Conservation (phyloP, 2,113 vertebrate species). For the Pardalotus punctatus region DNA sequence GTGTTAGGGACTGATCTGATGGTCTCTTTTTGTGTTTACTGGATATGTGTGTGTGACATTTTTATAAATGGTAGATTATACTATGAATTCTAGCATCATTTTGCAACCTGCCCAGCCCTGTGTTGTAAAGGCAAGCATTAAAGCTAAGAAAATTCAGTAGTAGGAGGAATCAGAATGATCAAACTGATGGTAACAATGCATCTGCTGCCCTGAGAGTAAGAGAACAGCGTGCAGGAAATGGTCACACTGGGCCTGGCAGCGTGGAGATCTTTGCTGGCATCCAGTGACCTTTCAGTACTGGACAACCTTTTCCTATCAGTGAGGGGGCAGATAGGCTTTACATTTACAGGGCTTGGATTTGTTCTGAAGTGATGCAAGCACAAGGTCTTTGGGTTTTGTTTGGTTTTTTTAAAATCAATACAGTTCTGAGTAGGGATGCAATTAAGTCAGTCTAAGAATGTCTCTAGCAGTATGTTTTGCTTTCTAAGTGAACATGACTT, state of each 20-base stretch:
- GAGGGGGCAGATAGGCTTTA: neutral
- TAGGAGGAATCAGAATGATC: neutral
- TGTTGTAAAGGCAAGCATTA: neutral
- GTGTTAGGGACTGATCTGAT: neutral
- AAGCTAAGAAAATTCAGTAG: neutral
- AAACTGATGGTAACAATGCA: neutral
- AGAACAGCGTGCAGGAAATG: neutral
- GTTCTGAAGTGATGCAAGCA: neutral
- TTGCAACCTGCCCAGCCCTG: neutral
- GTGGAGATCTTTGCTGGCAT: neutral
- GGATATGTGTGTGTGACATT: rapidly evolving
- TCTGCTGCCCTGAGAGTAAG: neutral
- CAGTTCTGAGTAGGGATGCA: neutral
- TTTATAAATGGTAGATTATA: neutral
- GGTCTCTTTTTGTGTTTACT: neutral
- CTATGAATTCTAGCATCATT: neutral
- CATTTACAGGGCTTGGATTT: neutral
- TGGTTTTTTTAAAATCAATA: neutral
- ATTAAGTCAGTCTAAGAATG: neutral
- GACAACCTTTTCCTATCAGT: neutral
- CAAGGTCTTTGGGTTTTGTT: neutral
- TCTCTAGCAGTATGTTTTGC: neutral
- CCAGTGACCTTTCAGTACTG: neutral
- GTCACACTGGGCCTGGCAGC: neutral
- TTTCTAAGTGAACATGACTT: neutral